Conservation (phyloP, 2,797 vertebrate species). For the Dryobates pubescens region DNA sequence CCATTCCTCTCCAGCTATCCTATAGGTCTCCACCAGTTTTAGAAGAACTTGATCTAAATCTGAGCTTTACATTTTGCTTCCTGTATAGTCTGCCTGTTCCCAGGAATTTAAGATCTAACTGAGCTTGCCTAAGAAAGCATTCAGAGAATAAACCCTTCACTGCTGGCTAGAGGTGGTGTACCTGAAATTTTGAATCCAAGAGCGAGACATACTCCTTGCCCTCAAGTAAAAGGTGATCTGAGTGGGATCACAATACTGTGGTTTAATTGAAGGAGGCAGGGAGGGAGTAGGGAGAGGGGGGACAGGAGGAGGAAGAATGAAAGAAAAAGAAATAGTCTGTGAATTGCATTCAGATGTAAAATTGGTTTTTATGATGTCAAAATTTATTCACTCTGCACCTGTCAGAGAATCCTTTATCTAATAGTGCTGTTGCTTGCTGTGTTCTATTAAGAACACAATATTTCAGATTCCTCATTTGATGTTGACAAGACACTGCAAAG, state of each 20-base stretch:
- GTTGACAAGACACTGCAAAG: not conserved
- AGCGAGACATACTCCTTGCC: not conserved
- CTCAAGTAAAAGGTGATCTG: not conserved
- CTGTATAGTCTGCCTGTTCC: not conserved
- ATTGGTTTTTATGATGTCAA: not conserved
- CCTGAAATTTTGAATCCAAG: not conserved
- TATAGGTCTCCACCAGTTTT: not conserved
- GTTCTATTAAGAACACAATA: not conserved
- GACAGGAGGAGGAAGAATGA: not conserved
- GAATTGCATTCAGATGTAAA: not conserved
- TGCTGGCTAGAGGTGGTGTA: not conserved
- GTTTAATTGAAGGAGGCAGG: not conserved
- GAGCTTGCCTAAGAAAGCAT: not conserved
- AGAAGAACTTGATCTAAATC: not conserved
- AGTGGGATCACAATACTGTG: not conserved
- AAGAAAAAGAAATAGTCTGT: rapidly evolving
- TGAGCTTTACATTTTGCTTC: not conserved
- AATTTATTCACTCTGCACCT: not conserved
- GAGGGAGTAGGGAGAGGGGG: too few species aligned
- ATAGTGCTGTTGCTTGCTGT: not conserved
- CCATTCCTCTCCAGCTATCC: too few species aligned
- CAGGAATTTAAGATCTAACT: not conserved
- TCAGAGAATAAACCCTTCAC: not conserved
- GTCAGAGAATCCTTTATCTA: not conserved
- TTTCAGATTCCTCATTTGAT: not conserved